Evolutionary conservation across 2,888 invertebrate genomes (phyloP), one percentile per base, ranked within the genome.

Genomic region (Odontothrips loti): DNA sequence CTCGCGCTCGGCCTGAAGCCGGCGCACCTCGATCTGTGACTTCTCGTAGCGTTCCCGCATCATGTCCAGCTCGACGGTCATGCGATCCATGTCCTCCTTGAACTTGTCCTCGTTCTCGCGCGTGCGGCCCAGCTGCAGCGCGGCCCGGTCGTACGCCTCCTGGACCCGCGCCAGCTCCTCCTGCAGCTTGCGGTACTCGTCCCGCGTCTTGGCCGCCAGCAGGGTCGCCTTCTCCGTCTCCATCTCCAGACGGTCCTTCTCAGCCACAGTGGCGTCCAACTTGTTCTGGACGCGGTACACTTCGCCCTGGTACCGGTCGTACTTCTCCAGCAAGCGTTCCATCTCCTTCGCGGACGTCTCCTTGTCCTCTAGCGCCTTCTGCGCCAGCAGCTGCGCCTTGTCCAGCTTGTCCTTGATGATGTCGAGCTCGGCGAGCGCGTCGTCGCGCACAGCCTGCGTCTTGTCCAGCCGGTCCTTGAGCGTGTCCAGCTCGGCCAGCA

Each of bases 51-150:
- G 91, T 85, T 97, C 96, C 79, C 96, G 91, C 83, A 95, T 92
- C 91, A 96, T 94, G 87, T 96, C 96, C 47, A 95, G 90, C 85
- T 96, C 96, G 81, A 95, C 92, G 84, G 91, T 89, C 84, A 94
- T 86, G 84, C 94, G 90, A 85, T 94, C 95, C 86, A 94, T 89
- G 84, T 94, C 95, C 86, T 95, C 94, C 85, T 96, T 95, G 47
- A 95, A 93, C 86, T 96, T 96, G 84, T 97, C 96, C 88, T 97
- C 97, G 85, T 93, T 91, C 87, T 97, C 97, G 87, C 96, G 96
- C 81, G 95, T 93, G 84, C 96, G 91, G 82, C 92, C 92, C 47
- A 96, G 89, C 87, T 97, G 96, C 84, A 96, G 89, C 17, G 95
- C 93, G 23, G 95, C 93, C 83, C 96, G 90, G 85, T 96, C 96